Evolutionary conservation across 2,113 vertebrate genomes (phyloP), one percentile per base, ranked within the genome.

Genomic region (Zootoca vivipara): DNA sequence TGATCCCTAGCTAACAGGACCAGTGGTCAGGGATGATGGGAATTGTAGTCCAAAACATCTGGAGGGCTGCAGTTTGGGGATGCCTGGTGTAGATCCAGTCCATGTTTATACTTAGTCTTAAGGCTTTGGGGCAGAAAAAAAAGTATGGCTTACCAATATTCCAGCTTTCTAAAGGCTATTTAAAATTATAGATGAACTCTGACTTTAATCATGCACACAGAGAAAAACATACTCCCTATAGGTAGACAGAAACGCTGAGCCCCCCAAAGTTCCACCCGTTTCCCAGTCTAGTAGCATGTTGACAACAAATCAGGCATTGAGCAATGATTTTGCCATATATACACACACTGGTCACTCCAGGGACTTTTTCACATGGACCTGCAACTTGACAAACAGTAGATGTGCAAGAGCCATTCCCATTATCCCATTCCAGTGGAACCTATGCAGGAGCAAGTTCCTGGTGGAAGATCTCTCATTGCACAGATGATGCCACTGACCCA

Each of bases 221-320:
- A 67, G 22, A 75, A 77, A 82, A 88, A 8, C 12, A 56, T 20
- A 69, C 35, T 20, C 13, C 56, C 74, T 78, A 18, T 38, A 42
- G 28, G 38, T 33, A 69, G 30, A 16, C 12, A 5, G 52, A 80
- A 69, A 70, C 38, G n/a, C 33, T 20, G 35, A 28, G 8, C 52
- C 35, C 26, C 4, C 62, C 58, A 58, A n/a, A 33, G 7, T 46
- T 46, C 94, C 87, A 90, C 92, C 92, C 87, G 9, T 94, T 93
- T 92, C 90, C 93, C 42, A 78, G 90, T 91, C 94, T 94, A 92
- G 94, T 89, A 93, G 94, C 85, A 92, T 92, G 92, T 91, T 81
- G 7, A 58, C 89, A 94, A 93, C 90, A 93, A 69, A 86, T 33
- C 28, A 93, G 88, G 85, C 85, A 91, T 84, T 85, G 90, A 89